Base-by-base conservation (phyloP, 2,888 invertebrate genomes). In the Fragum sueziense region DNA sequence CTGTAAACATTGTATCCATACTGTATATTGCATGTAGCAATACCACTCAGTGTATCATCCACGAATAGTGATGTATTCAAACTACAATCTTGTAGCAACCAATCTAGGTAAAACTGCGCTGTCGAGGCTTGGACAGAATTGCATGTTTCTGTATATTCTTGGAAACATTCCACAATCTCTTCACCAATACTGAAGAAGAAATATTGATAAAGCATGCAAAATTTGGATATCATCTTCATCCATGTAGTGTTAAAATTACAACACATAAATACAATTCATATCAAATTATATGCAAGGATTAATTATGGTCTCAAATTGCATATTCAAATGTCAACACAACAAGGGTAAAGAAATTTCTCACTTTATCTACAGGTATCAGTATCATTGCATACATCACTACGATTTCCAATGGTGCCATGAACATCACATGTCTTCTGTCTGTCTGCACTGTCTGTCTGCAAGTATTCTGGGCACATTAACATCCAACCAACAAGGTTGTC, bases 91-190 rank as follows among this genome's bases (percentile, higher is more conserved):
- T 57, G 22, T 27, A 80, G 67, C 57, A 80, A 47, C 80, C 77
- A 77, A 57, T 80, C 80, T 68, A 77, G 37, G 33, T 77, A 69
- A 41, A 77, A 77, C 71, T 80, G 80, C 17, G 72, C 77, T 34
- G 62, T 6, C 1, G 61, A 59, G 7, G 27, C 67, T 57, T 74
- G 67, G 7, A 77, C 69, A 41, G 80, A 80, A 34, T 70, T 80
- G 61, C 80, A 80, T 11, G 25, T 52, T 0, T 65, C 57, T 33
- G 74, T 71, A 25, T 69, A 34, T 1, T 71, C 61, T 47, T 74
- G 57, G 37, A 76, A 80, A 73, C 80, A 80, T 6, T n/a, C 20
- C 25, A 57, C 29, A 27, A 76, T 59, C 6, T 80, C 70, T 9
- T 76, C 74, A 41, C 74, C 31, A 20, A 67, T 17, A 20, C 80